Evolutionary conservation across 53 echinoderm and acorn worm species (phyloP).

Genomic region (Zoroaster sp.): DNA sequence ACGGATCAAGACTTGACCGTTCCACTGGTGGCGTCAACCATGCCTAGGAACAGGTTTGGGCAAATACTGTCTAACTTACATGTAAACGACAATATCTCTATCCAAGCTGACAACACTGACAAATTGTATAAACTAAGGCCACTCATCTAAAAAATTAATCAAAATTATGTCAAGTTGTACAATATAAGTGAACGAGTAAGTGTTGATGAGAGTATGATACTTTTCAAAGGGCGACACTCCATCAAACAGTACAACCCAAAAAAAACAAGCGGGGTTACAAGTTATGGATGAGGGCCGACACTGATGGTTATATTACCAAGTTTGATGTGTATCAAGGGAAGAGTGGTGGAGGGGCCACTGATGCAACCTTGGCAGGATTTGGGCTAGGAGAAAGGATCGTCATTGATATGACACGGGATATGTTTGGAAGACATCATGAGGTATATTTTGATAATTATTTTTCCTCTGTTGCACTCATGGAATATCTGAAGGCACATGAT

Average conservation of each 20-base stretch:
- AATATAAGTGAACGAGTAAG: slow-evolving; percentile 2
- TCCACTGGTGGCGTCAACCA: neutral
- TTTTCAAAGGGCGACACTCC: slow-evolving; percentile 37
- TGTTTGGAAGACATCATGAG: too few species aligned
- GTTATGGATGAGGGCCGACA: slow-evolving; percentile 29
- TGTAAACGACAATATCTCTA: neutral
- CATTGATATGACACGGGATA: too few species aligned
- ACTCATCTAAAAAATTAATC: slow-evolving; percentile 8
- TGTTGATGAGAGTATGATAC: slow-evolving; percentile 43
- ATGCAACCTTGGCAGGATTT: too few species aligned
- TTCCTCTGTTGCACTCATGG: too few species aligned
- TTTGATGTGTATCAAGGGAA: too few species aligned
- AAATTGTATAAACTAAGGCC: slow-evolving; percentile 19
- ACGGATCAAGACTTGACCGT: slow-evolving; percentile 33
- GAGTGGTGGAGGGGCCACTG: too few species aligned
- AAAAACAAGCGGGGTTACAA: slow-evolving; percentile 47
- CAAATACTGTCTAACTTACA: slow-evolving; percentile 21
- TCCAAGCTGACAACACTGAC: slow-evolving; percentile 2
- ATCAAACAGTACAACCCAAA: too few species aligned
- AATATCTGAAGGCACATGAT: too few species aligned
- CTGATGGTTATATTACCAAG: neutral
- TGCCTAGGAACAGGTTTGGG: slow-evolving; percentile 32
- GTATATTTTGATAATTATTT: too few species aligned
- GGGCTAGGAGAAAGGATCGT: too few species aligned
- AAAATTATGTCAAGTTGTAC: slow-evolving; percentile 15